Conservation (phyloP, 2,797 vertebrate species). For the Phrynocephalus vlangalii region DNA sequence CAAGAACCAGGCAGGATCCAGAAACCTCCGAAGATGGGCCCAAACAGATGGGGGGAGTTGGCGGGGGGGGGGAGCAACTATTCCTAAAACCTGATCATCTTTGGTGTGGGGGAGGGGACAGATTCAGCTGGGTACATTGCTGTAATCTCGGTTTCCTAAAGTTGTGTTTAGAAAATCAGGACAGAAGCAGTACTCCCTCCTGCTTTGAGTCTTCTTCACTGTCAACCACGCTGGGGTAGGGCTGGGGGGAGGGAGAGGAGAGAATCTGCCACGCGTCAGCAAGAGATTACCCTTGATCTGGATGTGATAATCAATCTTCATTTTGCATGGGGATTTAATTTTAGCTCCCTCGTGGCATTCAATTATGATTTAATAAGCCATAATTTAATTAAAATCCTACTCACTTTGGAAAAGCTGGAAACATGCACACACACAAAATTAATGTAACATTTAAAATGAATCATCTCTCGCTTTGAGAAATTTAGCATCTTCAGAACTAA, state of each 20-base stretch:
- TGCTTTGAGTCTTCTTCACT: background rate
- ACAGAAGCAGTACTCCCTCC: background rate
- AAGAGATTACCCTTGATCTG: conserved; percentile 12
- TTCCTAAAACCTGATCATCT: background rate
- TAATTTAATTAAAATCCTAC: conserved; percentile 73
- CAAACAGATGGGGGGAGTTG: too few species aligned
- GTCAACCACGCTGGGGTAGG: background rate
- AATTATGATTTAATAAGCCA: conserved; percentile 65
- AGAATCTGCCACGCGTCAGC: background rate
- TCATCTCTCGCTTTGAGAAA: background rate
- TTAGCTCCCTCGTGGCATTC: conserved; percentile 55
- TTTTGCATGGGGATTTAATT: conserved; percentile 59
- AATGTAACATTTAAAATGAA: conserved; percentile 45
- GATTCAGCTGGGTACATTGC: background rate
- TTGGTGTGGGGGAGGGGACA: background rate
- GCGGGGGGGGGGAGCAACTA: background rate
- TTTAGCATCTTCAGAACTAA: conserved; percentile 1
- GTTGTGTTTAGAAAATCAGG: background rate
- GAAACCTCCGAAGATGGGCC: too few species aligned
- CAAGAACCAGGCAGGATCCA: too few species aligned
- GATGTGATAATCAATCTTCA: conserved; percentile 60
- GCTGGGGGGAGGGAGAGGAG: background rate
- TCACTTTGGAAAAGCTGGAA: conserved; percentile 49
- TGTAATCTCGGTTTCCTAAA: conserved; percentile 5
- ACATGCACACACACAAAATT: conserved; percentile 40